phyloP scores from a whole-genome alignment of 2,888 invertebrate species.

The Prosopocoilus inquinatus region DNA sequence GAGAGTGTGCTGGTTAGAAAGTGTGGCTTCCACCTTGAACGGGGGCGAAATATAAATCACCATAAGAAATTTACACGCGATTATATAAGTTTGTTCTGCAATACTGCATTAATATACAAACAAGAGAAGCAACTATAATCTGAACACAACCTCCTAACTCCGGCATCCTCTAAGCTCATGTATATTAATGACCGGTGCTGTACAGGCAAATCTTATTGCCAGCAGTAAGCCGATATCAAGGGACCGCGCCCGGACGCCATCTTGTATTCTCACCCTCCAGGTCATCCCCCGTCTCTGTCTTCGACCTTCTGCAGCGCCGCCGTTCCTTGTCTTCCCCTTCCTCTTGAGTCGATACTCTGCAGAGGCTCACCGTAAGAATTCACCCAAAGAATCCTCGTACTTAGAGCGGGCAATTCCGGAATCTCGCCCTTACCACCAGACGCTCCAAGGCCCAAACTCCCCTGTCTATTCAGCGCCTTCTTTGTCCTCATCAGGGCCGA shows the following conservation, averaged over 20 bases:
- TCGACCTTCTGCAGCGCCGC: constrained; percentile 26
- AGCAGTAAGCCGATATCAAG: constrained; percentile 50
- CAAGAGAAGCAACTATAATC: constrained; percentile 30
- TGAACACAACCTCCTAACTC: constrained; percentile 32
- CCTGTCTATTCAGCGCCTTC: neutral
- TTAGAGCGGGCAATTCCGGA: constrained; percentile 24
- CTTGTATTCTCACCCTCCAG: constrained; percentile 41
- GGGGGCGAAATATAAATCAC: neutral
- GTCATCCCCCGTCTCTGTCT: constrained; percentile 32
- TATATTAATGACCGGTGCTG: constrained; percentile 51
- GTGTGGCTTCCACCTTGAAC: too few species aligned
- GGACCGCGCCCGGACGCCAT: constrained; percentile 49
- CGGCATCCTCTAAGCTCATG: constrained; percentile 44
- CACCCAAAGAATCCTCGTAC: constrained; percentile 42
- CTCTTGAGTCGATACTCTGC: constrained; percentile 50
- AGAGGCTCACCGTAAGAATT: constrained; percentile 46
- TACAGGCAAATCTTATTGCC: constrained; percentile 51
- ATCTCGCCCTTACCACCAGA: neutral
- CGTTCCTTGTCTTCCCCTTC: constrained; percentile 37
- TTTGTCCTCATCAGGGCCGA: too few species aligned
- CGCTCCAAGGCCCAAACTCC: constrained; percentile 1
- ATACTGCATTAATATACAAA: constrained; percentile 27
- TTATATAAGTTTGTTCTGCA: constrained; percentile 15
- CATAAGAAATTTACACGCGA: constrained; percentile 20
- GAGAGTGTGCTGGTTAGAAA: too few species aligned